Evolutionary conservation across 2,113 vertebrate genomes (phyloP).

Genomic region (Cheilinus undulatus): DNA sequence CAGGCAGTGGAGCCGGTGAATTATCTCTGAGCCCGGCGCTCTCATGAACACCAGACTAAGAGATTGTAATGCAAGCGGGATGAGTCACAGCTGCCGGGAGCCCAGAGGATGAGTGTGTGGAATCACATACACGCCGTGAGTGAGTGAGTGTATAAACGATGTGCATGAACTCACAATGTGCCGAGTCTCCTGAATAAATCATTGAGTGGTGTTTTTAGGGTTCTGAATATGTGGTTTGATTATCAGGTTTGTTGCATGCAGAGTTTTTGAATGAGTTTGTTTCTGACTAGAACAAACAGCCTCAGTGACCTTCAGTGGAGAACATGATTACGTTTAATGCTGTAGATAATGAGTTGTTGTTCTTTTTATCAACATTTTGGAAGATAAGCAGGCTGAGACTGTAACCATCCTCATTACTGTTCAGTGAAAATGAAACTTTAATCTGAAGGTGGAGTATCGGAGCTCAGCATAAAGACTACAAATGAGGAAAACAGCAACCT

Average conservation of each 20-base stretch:
- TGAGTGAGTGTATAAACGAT: constrained; percentile 13
- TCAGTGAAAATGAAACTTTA: no score
- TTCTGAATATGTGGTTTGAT: constrained; percentile 2
- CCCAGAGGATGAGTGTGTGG: constrained; percentile 11
- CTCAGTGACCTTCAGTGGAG: not conserved
- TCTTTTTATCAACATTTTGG: not conserved
- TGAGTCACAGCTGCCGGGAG: constrained; percentile 60
- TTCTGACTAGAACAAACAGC: not conserved
- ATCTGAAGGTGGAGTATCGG: no score
- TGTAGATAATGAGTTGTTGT: not conserved
- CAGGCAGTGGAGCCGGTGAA: constrained; percentile 12
- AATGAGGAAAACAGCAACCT: no score
- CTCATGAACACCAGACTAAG: constrained; percentile 34
- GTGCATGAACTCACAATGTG: constrained; percentile 21
- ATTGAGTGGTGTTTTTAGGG: not conserved
- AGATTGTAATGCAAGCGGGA: constrained; percentile 50
- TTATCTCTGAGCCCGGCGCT: constrained; percentile 27
- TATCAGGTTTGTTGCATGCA: not conserved
- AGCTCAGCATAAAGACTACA: no score
- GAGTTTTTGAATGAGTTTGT: not conserved
- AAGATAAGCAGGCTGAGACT: not conserved
- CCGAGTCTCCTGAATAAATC: constrained; percentile 37
- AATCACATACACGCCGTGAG: constrained; percentile 20
- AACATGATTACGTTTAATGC: not conserved
- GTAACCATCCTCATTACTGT: no score